A percentile compares a stretch with the other conserved stretches of the same genome.
These are phyloP conservation scores for Saccopteryx leptura DNA, from an alignment of 2,113 vertebrate genomes.

Conservation along the genomic window DNA sequence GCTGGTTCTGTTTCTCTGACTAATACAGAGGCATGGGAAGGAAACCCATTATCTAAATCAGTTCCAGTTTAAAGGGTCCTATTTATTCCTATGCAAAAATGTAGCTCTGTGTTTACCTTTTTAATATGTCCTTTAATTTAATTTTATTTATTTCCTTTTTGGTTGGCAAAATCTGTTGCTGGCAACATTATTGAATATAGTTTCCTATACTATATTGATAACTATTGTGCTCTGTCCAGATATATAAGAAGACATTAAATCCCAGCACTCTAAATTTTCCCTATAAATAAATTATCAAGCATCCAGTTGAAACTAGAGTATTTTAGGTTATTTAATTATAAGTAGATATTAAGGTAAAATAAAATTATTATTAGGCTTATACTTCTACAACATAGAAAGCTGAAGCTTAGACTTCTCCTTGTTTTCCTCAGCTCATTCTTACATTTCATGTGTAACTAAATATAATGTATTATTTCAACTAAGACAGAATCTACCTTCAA, in stretches of 20 bases:
- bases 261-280: background rate
- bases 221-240: background rate
- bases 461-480: background rate
- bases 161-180: background rate
- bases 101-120: background rate
- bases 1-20: background rate
- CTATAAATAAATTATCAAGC: background rate
- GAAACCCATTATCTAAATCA: background rate
- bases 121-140: background rate
- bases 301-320: background rate
- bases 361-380: background rate
- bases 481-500: background rate
- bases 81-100: background rate
- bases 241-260: background rate
- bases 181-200: background rate
- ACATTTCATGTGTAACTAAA: background rate
- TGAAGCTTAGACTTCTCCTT: background rate
- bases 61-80: background rate
- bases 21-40: background rate
- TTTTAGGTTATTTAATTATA: background rate
- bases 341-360: conserved; percentile 13
- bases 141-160: background rate
- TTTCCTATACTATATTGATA: background rate
- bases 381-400: background rate
- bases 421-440: background rate